Base-by-base conservation (phyloP, 2,797 vertebrate genomes). In the Nyctalus aviator region DNA sequence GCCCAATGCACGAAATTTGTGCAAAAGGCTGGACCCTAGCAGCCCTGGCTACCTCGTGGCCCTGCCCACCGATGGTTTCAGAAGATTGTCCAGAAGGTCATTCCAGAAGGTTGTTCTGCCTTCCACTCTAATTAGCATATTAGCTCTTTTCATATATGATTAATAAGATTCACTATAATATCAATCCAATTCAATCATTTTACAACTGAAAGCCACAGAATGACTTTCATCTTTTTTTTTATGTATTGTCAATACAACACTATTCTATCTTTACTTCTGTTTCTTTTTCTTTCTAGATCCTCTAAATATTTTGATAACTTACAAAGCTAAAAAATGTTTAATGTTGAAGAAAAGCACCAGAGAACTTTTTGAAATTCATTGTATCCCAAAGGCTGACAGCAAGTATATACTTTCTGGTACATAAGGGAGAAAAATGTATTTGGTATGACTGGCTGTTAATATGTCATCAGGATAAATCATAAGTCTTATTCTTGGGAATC, bases 391-490 rank as follows among this genome's bases (percentile, higher is more conserved):
- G 96, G 62, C 92, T 97, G 97, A 94, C 72, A 94, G 76, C 35
- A 91, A 87, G 92, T 96, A 96, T 41, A 89, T 94, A 92, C 94
- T 93, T 97, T 97, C 97, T 92, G 82, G 95, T 91, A 97, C 92
- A 95, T 94, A 97, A 94, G 96, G 96, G 97, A 97, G 94, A 98
- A 96, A 97, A 97, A 97, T 94, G 55, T 25, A 95, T 93, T 98
- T 91, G 69, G 59, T 90, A 86, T 95, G 97, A 98, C 94, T 97
- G 92, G 90, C 85, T 93, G 94, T 98, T 98, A 98, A 98, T 66
- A 82, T 97, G 96, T 97, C 97, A 98, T 93, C 81, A 92, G 69
- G 92, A 97, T 98, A 98, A 98, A 98, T 98, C 97, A 94, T 94
- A 81, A 88, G 48, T 84, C 88, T 97, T 95, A 97, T 95, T 97